phyloP scores from a whole-genome alignment of 2,113 vertebrate genomes.

The Myiozetetes cayanensis region DNA sequence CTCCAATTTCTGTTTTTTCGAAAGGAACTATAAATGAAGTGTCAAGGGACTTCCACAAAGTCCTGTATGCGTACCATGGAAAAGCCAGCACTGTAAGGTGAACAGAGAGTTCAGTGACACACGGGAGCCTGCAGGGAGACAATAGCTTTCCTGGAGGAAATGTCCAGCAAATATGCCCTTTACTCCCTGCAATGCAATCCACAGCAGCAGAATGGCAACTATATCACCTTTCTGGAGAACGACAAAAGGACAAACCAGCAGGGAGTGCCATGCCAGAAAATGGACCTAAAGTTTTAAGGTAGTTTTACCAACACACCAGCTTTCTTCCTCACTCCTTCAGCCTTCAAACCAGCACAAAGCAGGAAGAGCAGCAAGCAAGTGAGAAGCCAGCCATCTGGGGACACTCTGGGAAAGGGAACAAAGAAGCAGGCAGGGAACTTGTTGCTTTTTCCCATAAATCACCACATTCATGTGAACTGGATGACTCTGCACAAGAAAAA shows the following conservation, averaged over 20 bases:
- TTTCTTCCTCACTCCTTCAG: neutral
- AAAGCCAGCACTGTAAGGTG: neutral
- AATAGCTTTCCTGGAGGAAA: neutral
- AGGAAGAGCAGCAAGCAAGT: neutral
- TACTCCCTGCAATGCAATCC: neutral
- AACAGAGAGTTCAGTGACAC: neutral
- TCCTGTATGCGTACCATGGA: neutral
- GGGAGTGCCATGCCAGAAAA: accelerated
- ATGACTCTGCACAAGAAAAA: neutral
- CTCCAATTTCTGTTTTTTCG: neutral
- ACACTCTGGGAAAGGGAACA: neutral
- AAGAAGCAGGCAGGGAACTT: neutral
- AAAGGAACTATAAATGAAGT: neutral
- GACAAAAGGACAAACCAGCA: neutral
- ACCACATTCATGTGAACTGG: neutral
- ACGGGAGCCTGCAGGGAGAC: accelerated
- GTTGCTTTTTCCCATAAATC: neutral
- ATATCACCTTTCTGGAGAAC: neutral
- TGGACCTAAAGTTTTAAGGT: neutral
- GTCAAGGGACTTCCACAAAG: neutral
- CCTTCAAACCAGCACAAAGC: neutral
- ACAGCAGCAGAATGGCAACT: neutral
- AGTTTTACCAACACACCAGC: neutral
- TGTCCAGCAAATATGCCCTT: neutral
- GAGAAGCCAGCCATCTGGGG: neutral